These are phyloP conservation scores for Picus viridis DNA, from an alignment of 2,797 vertebrate species.

Conservation along the genomic window DNA sequence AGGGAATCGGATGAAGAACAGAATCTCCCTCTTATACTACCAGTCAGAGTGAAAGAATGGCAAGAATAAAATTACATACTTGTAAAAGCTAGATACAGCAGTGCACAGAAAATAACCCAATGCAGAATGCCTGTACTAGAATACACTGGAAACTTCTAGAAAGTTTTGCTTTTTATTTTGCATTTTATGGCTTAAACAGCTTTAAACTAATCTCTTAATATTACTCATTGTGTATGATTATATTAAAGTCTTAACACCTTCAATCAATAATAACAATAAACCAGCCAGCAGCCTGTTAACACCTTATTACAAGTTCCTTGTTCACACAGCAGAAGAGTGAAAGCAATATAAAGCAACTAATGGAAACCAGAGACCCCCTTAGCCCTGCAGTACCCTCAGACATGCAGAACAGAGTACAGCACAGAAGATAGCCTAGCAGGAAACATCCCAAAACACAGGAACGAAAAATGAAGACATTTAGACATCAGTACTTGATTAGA, in stretches of 20 bases:
- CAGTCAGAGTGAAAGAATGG: not conserved
- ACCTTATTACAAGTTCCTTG: slow-evolving; percentile 63
- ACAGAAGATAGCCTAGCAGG: not conserved
- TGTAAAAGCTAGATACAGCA: not conserved
- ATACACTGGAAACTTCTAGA: not conserved
- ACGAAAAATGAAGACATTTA: not conserved
- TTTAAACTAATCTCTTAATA: slow-evolving; percentile 46
- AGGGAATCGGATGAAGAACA: not conserved
- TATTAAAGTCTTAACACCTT: slow-evolving; percentile 65
- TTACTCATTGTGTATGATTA: slow-evolving; percentile 33
- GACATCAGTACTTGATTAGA: not conserved
- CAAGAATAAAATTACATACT: not conserved
- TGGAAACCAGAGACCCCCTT: slow-evolving; percentile 62
- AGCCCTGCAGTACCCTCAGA: not conserved
- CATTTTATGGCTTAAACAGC: not conserved
- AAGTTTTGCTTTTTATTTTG: not conserved
- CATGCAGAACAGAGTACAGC: not conserved
- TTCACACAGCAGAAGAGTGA: not conserved
- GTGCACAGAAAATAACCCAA: not conserved
- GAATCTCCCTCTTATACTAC: not conserved
- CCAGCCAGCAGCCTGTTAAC: slow-evolving; percentile 68
- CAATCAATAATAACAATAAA: slow-evolving; percentile 55
- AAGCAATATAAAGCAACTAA: slow-evolving; percentile 30
- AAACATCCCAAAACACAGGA: not conserved
- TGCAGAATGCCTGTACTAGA: not conserved